Base-by-base conservation (phyloP, 2,113 vertebrate genomes). In the Brachypteracias leptosomus region DNA sequence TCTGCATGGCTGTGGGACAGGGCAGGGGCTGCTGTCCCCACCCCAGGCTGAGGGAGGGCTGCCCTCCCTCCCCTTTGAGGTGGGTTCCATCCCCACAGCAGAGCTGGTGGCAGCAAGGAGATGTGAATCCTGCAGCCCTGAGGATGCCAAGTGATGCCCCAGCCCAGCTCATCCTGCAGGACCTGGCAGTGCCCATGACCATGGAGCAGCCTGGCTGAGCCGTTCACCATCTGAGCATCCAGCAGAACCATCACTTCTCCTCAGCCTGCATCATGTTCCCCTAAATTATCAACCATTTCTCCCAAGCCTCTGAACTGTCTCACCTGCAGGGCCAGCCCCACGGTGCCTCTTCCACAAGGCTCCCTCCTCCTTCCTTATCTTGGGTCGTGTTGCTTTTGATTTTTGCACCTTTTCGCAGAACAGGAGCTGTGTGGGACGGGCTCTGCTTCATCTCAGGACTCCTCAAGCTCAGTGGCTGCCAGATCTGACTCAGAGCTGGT, bases 191-290 rank as follows among this genome's bases (percentile, higher is more conserved):
- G 35, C 51, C 42, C 2, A 21, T 35, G 65, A 35, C 47, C 40
- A 14, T 2, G 0, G 36, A 31, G 2, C 1, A 14, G 91, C 49
- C 84, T 26, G 40, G 38, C 89, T 82, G 92, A 46, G 46, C 92
- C 35, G 1, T 49, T 61, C 9, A 2, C 6, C 2, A 15, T 46
- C 55, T 63, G 16, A 75, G 77, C 2, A 0, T 57, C 63, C 81
- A 17, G 44, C 81, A 79, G 80, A 75, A 74, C 40, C 40, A 7
- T 55, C 1, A 3, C 29, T 86, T 90, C 86, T 86, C 72, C 51
- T 85, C 85, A 72, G 62, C 85, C 55, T 18, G 68, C 97, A 97
- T 97, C 85, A 1, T 73, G 92, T 98, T 97, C 96, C 93, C 33
- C 83, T 77, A 93, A 98, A 89, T 15, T 36, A 6, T 16, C 40